Conservation (phyloP, 2,797 vertebrate genomes). For the Naso thynnoides region DNA sequence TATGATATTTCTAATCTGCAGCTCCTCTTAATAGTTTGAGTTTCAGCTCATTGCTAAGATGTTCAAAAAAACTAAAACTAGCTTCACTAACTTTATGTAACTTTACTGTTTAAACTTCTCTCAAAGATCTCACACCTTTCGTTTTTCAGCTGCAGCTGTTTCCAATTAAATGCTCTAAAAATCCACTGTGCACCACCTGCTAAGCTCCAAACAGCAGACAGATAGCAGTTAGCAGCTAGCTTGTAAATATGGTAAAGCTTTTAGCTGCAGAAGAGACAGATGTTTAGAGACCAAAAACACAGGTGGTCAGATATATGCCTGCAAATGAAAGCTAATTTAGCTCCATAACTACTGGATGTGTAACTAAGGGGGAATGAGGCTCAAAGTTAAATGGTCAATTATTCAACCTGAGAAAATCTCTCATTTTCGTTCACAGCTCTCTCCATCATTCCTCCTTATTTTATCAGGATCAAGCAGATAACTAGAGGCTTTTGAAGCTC, state of each 20-base stretch:
- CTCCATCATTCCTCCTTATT: not conserved
- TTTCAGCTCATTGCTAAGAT: no score
- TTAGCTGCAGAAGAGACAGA: no score
- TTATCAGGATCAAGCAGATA: conserved; percentile 5
- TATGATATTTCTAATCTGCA: no score
- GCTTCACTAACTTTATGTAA: no score
- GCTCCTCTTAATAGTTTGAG: no score
- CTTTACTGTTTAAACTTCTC: no score
- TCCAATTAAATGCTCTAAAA: not conserved
- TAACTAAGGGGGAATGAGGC: no score
- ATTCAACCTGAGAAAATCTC: not conserved
- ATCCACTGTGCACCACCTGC: not conserved
- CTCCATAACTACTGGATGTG: no score
- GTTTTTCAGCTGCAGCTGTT: not conserved
- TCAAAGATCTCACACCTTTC: no score
- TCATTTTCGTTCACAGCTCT: conserved; percentile 2
- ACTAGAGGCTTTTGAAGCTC: not conserved
- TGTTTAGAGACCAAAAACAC: no score
- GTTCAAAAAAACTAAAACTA: no score
- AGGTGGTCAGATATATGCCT: not conserved
- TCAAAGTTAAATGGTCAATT: not conserved
- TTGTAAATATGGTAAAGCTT: not conserved
- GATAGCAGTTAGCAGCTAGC: not conserved
- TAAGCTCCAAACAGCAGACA: not conserved
- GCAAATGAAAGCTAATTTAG: no score